phyloP scores from a whole-genome alignment of 2,113 vertebrate species.

The Equus przewalskii region DNA sequence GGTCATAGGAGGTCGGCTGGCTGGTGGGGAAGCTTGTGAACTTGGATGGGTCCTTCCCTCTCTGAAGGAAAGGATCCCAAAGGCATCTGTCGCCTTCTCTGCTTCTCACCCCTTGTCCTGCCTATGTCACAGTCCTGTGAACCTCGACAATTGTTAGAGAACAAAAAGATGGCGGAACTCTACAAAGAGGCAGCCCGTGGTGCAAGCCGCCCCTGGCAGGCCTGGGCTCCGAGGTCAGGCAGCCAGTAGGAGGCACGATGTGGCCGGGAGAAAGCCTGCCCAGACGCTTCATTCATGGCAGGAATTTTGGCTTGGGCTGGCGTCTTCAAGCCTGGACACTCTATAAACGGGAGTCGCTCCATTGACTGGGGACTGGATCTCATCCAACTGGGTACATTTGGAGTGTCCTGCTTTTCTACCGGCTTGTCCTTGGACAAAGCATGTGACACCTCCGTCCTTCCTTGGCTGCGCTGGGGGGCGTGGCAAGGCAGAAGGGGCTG shows the following conservation, averaged over 20 bases:
- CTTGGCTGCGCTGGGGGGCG: background rate
- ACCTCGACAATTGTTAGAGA: background rate
- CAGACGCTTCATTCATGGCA: background rate
- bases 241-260: fast-evolving
- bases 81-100: background rate
- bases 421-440: background rate
- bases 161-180: fast-evolving
- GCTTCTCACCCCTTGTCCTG: background rate
- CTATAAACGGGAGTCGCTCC: fast-evolving
- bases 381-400: background rate
- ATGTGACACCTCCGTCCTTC: background rate
- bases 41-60: background rate
- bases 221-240: fast-evolving
- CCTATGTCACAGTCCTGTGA: background rate
- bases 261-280: too few relatives aligned
- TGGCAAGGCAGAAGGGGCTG: background rate
- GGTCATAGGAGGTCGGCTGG: fast-evolving
- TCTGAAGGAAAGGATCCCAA: background rate
- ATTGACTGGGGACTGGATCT: background rate
- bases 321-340: fast-evolving
- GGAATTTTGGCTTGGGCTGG: background rate
- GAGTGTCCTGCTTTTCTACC: background rate
- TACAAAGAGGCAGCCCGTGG: fast-evolving
- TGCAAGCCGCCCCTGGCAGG: fast-evolving
- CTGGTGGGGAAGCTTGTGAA: background rate